These are phyloP conservation scores for Catharus bicknelli DNA, from an alignment of 2,113 vertebrate genomes.

Conservation along the genomic window DNA sequence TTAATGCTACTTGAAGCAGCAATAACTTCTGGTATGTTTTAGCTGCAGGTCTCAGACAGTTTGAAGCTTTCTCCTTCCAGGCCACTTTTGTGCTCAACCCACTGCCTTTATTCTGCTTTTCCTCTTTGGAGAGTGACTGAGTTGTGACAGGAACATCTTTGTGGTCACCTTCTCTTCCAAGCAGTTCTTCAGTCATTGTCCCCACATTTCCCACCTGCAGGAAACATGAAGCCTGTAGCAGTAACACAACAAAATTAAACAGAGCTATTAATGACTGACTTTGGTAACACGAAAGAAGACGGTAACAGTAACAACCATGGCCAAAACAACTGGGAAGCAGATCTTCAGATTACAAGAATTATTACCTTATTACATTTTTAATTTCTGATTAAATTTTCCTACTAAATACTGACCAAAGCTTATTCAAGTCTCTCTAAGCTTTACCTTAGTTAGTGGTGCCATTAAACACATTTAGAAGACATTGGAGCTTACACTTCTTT, in stretches of 20 bases:
- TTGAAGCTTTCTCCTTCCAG: neutral
- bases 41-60: neutral
- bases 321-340: neutral
- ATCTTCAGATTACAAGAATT: constrained; percentile 5
- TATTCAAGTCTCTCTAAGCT: neutral
- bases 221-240: neutral
- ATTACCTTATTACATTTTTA: neutral
- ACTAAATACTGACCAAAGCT: neutral
- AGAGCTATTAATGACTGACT: neutral
- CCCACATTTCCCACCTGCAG: neutral
- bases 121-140: neutral
- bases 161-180: neutral
- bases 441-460: neutral
- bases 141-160: neutral
- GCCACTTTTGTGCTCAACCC: neutral
- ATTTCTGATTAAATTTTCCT: constrained; percentile 5
- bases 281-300: neutral
- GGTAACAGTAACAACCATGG: neutral
- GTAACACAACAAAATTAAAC: neutral
- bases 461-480: neutral
- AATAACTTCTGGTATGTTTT: neutral
- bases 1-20: neutral
- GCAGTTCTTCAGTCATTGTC: neutral
- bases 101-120: neutral
- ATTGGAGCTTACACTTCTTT: neutral